A percentile compares a stretch with the other conserved stretches of the same genome.
Conservation (phyloP, 1,140 invertebrate genomes). For the Hyles euphorbiae region DNA sequence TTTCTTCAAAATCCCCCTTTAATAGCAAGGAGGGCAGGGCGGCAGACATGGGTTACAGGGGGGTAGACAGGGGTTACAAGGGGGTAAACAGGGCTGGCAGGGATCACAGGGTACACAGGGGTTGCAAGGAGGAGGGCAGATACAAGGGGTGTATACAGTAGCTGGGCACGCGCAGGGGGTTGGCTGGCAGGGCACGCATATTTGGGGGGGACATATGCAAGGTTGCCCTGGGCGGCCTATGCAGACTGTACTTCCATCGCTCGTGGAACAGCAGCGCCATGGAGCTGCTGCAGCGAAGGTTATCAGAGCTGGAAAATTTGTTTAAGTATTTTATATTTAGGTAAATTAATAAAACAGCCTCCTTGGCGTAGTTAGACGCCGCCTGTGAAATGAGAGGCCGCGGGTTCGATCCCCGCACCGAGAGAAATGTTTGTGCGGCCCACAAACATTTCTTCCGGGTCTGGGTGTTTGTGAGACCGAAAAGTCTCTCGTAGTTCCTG, state of each 20-base stretch:
- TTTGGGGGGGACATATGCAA: constrained; percentile 21
- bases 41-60: constrained; percentile 14
- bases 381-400: no score
- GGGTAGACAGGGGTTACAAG: constrained; percentile 6
- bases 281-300: constrained; percentile 36
- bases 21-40: constrained; percentile 11
- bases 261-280: constrained; percentile 38
- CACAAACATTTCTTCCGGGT: no score
- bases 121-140: not conserved
- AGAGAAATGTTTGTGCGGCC: no score
- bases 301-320: constrained; percentile 32
- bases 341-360: no score
- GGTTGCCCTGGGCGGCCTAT: constrained; percentile 28
- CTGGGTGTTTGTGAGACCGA: no score
- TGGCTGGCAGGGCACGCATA: constrained; percentile 15
- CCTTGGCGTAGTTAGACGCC: no score
- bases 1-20: no score
- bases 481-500: no score
- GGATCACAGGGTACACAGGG: no score
- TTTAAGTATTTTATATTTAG: not conserved
- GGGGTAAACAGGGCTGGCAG: not conserved
- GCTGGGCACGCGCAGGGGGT: constrained; percentile 32
- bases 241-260: constrained; percentile 39
- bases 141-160: constrained; percentile 36
- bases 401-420: no score